phyloP scores from a whole-genome alignment of 2,113 vertebrate genomes.

The Rhynchomys soricoides region DNA sequence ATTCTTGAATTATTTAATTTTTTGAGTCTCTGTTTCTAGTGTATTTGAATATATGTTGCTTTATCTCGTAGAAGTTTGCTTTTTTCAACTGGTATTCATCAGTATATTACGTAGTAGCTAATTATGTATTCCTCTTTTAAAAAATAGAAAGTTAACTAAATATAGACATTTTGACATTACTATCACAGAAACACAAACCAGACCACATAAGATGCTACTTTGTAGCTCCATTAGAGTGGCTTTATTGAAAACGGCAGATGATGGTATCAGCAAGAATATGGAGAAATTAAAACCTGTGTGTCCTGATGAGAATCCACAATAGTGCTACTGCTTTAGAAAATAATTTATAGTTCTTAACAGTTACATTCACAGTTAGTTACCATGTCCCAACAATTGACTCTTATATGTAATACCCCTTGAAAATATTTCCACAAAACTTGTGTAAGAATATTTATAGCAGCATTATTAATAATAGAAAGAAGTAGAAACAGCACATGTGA shows the following conservation, averaged over 20 bases:
- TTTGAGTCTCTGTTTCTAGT: slow-evolving; percentile 20
- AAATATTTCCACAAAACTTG: slow-evolving; percentile 8
- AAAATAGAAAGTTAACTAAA: slow-evolving; percentile 20
- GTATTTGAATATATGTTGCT: slow-evolving; percentile 39
- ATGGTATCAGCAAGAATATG: neutral
- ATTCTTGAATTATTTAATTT: slow-evolving; percentile 43
- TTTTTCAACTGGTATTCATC: slow-evolving; percentile 5
- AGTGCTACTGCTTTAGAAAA: slow-evolving; percentile 37
- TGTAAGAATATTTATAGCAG: neutral
- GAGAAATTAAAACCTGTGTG: neutral
- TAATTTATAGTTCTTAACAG: slow-evolving; percentile 39
- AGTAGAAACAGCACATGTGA: neutral
- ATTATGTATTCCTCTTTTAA: slow-evolving; percentile 34
- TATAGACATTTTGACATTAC: neutral
- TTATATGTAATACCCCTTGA: slow-evolving; percentile 6
- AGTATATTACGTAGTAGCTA: slow-evolving; percentile 38
- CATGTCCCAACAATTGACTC: neutral
- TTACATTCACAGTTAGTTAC: slow-evolving; percentile 6
- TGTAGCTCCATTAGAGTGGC: neutral
- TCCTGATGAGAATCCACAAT: slow-evolving; percentile 41
- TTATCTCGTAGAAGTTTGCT: slow-evolving; percentile 49
- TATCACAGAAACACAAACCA: slow-evolving; percentile 5
- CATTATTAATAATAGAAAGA: slow-evolving; percentile 48
- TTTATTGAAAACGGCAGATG: slow-evolving; percentile 26
- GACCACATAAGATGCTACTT: neutral